A percentile compares a stretch with the other conserved stretches of the same genome.
Conservation (phyloP, 2,888 invertebrate species). For the Xanthia togata region DNA sequence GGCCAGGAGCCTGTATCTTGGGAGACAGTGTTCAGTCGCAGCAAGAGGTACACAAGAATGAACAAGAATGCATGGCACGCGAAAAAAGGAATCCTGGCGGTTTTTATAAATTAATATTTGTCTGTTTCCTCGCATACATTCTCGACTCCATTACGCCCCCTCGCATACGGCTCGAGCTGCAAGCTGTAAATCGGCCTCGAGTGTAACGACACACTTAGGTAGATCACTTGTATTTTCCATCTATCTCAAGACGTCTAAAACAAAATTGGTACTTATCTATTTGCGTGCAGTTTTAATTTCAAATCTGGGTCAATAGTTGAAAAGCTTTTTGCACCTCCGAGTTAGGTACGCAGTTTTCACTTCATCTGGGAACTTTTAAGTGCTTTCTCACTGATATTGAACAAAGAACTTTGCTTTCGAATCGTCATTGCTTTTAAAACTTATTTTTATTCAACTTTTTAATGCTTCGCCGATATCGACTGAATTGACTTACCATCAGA, state of each 20-base stretch:
- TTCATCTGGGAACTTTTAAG: constrained; percentile 58
- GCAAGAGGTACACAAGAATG: too few species aligned
- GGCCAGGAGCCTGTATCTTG: too few species aligned
- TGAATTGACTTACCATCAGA: constrained; percentile 17
- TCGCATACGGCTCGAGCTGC: not conserved
- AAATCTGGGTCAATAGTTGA: constrained; percentile 34
- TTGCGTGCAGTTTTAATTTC: constrained; percentile 30
- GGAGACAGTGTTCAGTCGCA: too few species aligned
- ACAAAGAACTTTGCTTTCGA: constrained; percentile 55
- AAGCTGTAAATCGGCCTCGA: not conserved
- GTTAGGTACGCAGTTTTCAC: constrained; percentile 32
- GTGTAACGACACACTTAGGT: not conserved
- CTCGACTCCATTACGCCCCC: too few species aligned
- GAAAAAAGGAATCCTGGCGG: not conserved
- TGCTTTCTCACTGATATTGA: constrained; percentile 54
- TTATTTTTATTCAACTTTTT: constrained; percentile 50
- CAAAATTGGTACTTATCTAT: not conserved
- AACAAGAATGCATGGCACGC: too few species aligned
- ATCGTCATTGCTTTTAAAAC: constrained; percentile 54
- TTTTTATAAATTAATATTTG: not conserved
- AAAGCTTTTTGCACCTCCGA: constrained; percentile 52
- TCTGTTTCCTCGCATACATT: not conserved
- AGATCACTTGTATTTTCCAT: too few species aligned
- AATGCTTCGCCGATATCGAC: constrained; percentile 21
- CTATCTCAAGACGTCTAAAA: not conserved